Evolutionary conservation across 1,140 invertebrate species (phyloP).

Genomic region (Apis florea): DNA sequence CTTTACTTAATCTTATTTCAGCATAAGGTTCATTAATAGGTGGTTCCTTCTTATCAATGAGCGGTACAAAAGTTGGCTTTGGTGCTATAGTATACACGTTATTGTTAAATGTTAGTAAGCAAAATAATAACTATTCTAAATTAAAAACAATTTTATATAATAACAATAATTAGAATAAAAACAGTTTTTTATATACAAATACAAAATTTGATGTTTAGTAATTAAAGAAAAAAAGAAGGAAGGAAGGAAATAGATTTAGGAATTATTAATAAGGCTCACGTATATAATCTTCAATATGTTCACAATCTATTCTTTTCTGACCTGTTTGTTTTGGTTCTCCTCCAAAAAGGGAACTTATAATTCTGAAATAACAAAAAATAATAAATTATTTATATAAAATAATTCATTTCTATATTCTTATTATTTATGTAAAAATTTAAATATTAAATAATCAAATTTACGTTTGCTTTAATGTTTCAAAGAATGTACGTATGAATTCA

Average conservation of each 20-base stretch:
- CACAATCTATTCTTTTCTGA: conserved; percentile 66
- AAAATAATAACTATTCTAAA: conserved; percentile 8
- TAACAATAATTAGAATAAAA: too few species aligned
- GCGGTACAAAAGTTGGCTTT: conserved; percentile 73
- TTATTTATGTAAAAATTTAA: conserved; percentile 51
- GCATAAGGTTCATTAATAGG: conserved; percentile 66
- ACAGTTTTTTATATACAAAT: not conserved
- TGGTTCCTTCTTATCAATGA: conserved; percentile 66
- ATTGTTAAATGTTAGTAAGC: conserved; percentile 61
- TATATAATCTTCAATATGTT: conserved; percentile 69
- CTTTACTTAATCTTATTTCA: conserved; percentile 75
- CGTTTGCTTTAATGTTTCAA: conserved; percentile 70
- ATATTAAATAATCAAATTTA: conserved; percentile 53
- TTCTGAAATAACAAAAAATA: conserved; percentile 53
- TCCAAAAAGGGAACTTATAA: conserved; percentile 60
- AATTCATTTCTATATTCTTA: conserved; percentile 48
- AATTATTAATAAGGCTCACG: conserved; percentile 65
- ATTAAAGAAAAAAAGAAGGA: conserved; percentile 36
- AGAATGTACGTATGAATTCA: conserved; percentile 71
- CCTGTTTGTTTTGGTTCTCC: conserved; percentile 63
- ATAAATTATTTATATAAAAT: conserved; percentile 20
- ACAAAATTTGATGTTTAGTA: not conserved
- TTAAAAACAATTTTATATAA: too few species aligned
- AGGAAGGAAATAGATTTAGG: conserved; percentile 2
- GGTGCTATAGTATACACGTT: conserved; percentile 70